Conservation (phyloP, 2,113 vertebrate species). For the Vulpes lagopus region DNA sequence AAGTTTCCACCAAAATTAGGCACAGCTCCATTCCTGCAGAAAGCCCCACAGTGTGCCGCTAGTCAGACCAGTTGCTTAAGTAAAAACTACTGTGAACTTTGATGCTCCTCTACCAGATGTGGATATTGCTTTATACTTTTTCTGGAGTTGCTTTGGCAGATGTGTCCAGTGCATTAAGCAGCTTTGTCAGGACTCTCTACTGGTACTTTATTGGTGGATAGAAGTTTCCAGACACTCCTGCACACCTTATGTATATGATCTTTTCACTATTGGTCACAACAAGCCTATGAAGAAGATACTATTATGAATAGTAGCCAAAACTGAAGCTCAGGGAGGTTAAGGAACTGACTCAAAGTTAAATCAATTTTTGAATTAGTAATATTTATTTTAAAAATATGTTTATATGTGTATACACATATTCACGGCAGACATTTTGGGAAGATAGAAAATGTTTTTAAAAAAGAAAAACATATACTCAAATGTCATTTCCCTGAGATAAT, state of each 20-base stretch:
- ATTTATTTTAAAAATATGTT: not conserved
- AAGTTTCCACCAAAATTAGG: not conserved
- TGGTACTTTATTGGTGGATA: too few species aligned
- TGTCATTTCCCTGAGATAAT: not conserved
- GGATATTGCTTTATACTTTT: not conserved
- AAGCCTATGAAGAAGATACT: not conserved
- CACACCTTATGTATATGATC: not conserved
- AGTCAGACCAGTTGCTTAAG: not conserved
- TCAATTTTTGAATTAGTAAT: not conserved
- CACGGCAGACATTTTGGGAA: not conserved
- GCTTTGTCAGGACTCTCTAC: not conserved
- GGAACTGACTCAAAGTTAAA: not conserved
- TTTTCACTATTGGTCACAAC: not conserved
- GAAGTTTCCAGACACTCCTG: not conserved
- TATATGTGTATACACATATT: not conserved
- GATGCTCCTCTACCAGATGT: not conserved
- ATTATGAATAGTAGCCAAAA: not conserved
- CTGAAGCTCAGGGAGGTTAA: not conserved
- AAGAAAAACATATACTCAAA: not conserved
- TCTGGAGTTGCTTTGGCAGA: not conserved
- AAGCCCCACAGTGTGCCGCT: fast-evolving
- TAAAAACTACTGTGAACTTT: not conserved
- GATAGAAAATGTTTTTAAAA: not conserved
- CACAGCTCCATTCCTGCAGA: not conserved
- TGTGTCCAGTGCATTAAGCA: not conserved